A percentile compares a stretch with the other conserved stretches of the same genome.
These are phyloP conservation scores for Cephus nigrinus DNA, from an alignment of 2,888 invertebrate species.

Conservation along the genomic window DNA sequence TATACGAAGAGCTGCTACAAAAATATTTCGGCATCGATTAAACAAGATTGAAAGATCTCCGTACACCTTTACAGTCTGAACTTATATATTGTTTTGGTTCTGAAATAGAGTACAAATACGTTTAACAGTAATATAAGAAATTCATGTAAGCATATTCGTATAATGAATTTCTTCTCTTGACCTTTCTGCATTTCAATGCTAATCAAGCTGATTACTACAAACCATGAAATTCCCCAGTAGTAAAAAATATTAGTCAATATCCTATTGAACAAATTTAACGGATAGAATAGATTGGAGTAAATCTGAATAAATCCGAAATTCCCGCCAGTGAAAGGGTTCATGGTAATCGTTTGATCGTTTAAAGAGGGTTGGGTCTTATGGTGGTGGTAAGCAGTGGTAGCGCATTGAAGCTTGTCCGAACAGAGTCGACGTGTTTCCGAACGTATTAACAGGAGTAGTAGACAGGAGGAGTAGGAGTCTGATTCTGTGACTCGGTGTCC, in stretches of 20 bases:
- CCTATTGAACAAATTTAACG: no score
- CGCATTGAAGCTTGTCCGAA: not conserved
- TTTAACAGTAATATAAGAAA: not conserved
- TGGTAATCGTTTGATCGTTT: not conserved
- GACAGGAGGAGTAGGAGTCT: not conserved
- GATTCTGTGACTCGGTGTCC: not conserved
- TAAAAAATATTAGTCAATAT: no score
- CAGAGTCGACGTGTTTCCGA: not conserved
- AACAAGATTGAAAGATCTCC: slow-evolving; percentile 9
- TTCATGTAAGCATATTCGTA: not conserved
- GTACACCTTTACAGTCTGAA: not conserved
- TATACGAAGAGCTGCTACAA: slow-evolving; percentile 79
- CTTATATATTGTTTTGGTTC: not conserved
- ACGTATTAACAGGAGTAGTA: not conserved
- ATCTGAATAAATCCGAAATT: no score
- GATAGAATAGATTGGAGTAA: no score
- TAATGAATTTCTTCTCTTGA: not conserved
- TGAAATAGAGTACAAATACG: not conserved
- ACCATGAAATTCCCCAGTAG: no score
- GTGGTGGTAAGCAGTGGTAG: not conserved
- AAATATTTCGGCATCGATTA: slow-evolving; percentile 76
- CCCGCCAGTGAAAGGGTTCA: not conserved
- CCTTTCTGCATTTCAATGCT: no score
- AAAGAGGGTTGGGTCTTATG: not conserved
- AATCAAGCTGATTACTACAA: no score